These are phyloP conservation scores for Drosophila nigrodunni DNA, from an alignment of 1,140 invertebrate species.

Conservation along the genomic window DNA sequence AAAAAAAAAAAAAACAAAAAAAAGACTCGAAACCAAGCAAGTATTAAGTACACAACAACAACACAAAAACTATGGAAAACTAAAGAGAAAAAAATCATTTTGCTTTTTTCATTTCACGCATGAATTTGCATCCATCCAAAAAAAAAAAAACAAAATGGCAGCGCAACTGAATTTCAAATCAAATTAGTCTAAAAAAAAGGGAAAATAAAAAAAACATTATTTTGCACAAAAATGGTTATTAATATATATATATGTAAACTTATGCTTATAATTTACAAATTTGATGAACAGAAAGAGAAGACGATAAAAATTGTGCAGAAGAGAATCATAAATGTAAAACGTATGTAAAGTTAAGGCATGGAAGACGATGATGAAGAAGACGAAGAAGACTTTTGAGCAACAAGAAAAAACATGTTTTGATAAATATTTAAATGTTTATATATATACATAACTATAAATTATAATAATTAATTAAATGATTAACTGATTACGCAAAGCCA, in stretches of 20 bases:
- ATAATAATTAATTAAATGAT: constrained; percentile 68
- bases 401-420: constrained; percentile 82
- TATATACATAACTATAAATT: constrained; percentile 53
- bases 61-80: constrained; percentile 49
- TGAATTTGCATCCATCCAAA: constrained; percentile 65
- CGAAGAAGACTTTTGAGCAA: constrained; percentile 81
- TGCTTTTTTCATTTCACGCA: constrained; percentile 69
- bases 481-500: constrained; percentile 76
- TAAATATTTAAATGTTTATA: constrained; percentile 83
- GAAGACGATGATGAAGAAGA: constrained; percentile 61
- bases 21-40: constrained; percentile 84
- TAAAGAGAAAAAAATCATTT: constrained; percentile 43
- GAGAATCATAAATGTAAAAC: constrained; percentile 62
- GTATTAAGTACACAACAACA: constrained; percentile 81
- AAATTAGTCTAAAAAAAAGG: constrained; percentile 70
- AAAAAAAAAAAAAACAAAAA: constrained; percentile 49
- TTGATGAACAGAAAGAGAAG: constrained; percentile 31
- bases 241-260: constrained; percentile 42
- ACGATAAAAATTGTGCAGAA: constrained; percentile 28
- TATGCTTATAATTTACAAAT: constrained; percentile 60
- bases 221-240: constrained; percentile 80
- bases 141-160: constrained; percentile 59
- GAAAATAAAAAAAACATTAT: constrained; percentile 54
- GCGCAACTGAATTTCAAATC: constrained; percentile 82
- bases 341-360: constrained; percentile 78